Evolutionary conservation across 1,140 invertebrate species (phyloP), one percentile per base, ranked within the genome.

Genomic region (Euwallacea similis): DNA sequence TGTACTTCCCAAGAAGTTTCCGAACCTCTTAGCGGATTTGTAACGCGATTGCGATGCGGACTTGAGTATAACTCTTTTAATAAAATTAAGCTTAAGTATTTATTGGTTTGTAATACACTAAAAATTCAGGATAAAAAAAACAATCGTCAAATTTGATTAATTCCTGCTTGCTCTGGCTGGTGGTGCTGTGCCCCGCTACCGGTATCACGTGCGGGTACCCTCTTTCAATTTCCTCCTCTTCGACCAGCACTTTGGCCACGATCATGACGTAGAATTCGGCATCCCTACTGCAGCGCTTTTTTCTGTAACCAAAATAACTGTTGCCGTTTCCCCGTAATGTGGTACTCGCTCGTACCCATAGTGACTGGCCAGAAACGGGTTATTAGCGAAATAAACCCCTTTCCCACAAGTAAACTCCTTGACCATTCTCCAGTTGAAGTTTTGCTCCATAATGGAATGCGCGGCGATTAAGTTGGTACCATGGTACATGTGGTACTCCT

Each of bases 141-240:
- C 68, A 54, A 21, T 66, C 64, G 41, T 66, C 64, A 62, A 73
- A 76, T 54, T 76, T 76, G 13, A 74, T 73, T 56, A 47, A 55
- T 2, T 74, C 75, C 11, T 13, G 16, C 2, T 21, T 13, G 44
- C 56, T 13, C 2, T 10, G 7, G 60, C 71, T 75, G n/a, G 46
- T 59, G 3, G 71, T 77, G 58, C 66, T 69, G 61, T 76, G 10
- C 7, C 13, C 15, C 41, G 44, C 41, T 56, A 6, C 10, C 41
- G 64, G 15, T 56, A 15, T 1, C 21, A 33, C 46, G 46, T 11
- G 46, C 6, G 46, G 46, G 46, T 2, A 50, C 13, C 46, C 46
- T 50, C 46, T 50, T 50, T 13, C 46, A 50, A 50, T 50, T 13
- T 13, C 46, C 46, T 2, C 2, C 46, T 50, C 46, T 50, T 50